Base-by-base conservation (phyloP, 2,888 invertebrate species). In the Galeopsomyia nigrocyanea region DNA sequence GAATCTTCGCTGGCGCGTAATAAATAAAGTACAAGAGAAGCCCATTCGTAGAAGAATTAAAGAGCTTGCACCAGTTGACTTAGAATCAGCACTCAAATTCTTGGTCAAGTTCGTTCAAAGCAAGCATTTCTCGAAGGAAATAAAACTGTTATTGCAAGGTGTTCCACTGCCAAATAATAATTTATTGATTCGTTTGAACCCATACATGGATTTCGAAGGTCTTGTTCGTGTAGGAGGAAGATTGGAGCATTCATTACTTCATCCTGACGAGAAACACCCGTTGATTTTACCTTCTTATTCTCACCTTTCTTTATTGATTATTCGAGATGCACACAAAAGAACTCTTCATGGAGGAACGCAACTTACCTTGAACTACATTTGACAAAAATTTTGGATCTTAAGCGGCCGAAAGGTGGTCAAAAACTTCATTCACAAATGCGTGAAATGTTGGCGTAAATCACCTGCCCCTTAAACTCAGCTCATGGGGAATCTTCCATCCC, bases 401-500 rank as follows among this genome's bases (percentile, higher is more conserved):
- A 21, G 26, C 2, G 56, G 75, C 10, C 58, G 71, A 22, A 19
- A 39, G 17, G 64, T 58, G 14, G 57, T 71, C 0, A 49, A 63
- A 50, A 22, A 39, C n/a, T 53, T 55, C 19, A 60, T 68, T 16
- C 61, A 66, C 13, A 57, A 65, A 14, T 78, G 78, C 60, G 47
- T 76, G 2, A 46, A 19, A 1, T 78, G 77, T 67, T 73, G 72
- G 51, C 58, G 71, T 39, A 26, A 72, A n/a, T 68, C 68, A 1
- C 64, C 60, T 0, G 22, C 39, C 9, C 50, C 49, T 46, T 63
- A 22, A 62, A 57, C 61, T 5, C 80, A 78, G 53, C 50, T 78
- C 6, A 81, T 82, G 79, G 80, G 76, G n/a, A 57, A 79, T n/a
- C 74, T 81, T 13, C 81, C 82, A 1, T 26, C 31, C 10, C 46